Conservation (phyloP, 2,888 invertebrate genomes). For the Lucinisca nassula region DNA sequence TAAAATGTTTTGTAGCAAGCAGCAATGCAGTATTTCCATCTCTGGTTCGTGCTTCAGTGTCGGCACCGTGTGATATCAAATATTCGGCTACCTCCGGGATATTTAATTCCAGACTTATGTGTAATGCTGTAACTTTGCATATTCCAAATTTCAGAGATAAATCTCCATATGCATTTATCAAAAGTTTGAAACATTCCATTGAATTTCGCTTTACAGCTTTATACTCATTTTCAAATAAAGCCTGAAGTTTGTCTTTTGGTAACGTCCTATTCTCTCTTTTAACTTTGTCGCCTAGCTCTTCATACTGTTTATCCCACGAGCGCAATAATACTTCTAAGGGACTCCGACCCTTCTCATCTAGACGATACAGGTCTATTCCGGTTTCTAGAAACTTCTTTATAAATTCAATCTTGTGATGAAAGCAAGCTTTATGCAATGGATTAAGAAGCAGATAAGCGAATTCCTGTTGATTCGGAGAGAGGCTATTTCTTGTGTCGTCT, state of each 20-base stretch:
- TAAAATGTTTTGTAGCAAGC: not conserved
- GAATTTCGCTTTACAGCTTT: not conserved
- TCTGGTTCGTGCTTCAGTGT: not conserved
- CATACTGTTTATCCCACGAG: not conserved
- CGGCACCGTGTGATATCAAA: not conserved
- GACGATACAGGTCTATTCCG: not conserved
- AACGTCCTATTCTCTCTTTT: not conserved
- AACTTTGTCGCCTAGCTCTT: not conserved
- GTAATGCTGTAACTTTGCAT: not conserved
- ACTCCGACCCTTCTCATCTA: slow-evolving; percentile 1
- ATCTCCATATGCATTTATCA: not conserved
- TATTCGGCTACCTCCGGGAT: not conserved
- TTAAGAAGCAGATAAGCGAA: not conserved
- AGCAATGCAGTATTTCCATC: not conserved
- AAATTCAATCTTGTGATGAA: not conserved
- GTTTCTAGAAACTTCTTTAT: not conserved
- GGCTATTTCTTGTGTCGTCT: not conserved
- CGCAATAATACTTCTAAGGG: not conserved
- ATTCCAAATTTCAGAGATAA: not conserved
- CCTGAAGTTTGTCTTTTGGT: not conserved
- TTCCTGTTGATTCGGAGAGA: not conserved
- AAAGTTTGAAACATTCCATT: not conserved
- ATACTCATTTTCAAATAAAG: not conserved
- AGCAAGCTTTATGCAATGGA: not conserved
- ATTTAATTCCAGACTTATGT: not conserved